A percentile compares a stretch with the other conserved stretches of the same genome.
These are phyloP conservation scores for Porites lutea DNA, from an alignment of 64 coral and sea anemone species.

Conservation along the genomic window DNA sequence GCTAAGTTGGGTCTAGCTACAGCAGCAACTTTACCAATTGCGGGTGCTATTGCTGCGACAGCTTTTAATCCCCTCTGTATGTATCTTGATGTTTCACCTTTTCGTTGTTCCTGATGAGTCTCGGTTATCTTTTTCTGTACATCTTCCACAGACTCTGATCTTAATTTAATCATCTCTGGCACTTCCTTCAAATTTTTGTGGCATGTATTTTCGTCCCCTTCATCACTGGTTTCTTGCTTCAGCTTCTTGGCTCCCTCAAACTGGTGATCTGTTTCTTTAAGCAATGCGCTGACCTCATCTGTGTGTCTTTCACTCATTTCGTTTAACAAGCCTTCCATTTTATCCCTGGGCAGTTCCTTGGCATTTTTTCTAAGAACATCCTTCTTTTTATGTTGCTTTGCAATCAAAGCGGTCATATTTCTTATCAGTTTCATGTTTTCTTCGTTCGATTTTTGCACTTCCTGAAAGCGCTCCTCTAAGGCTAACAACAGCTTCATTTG, in stretches of 20 bases:
- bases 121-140: neutral
- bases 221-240: neutral
- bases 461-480: constrained; percentile 23
- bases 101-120: neutral
- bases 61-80: neutral
- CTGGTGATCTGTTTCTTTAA: neutral
- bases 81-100: neutral
- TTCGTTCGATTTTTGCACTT: constrained; percentile 26
- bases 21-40: neutral
- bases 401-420: neutral
- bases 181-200: neutral
- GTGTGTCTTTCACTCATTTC: neutral
- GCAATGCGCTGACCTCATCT: neutral
- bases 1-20: neutral
- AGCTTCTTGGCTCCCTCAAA: neutral
- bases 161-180: constrained; percentile 8
- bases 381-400: constrained; percentile 18
- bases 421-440: constrained; percentile 20
- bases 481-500: constrained; percentile 66
- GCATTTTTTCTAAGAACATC: neutral
- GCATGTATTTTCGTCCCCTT: neutral
- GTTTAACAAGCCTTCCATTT: neutral
- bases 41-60: neutral
- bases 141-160: neutral
- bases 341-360: neutral